These are phyloP conservation scores for Chionoecetes opilio DNA, from an alignment of 1,140 invertebrate genomes.

Conservation along the genomic window DNA sequence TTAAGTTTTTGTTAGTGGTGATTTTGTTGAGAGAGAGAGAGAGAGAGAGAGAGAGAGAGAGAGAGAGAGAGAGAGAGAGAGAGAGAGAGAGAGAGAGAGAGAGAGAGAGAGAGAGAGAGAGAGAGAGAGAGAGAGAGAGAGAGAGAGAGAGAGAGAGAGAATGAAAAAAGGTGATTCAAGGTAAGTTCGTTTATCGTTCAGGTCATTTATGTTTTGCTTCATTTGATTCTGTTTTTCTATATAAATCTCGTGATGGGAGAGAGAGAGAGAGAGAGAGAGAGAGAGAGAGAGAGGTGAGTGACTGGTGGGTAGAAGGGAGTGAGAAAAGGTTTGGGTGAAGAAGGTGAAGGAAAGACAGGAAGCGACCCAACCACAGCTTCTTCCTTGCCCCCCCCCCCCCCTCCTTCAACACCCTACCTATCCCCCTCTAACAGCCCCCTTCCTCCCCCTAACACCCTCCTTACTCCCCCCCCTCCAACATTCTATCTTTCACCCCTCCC, in stretches of 20 bases:
- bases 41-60: too few relatives aligned
- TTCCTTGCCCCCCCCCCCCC: not conserved
- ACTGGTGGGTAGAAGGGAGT: not conserved
- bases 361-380: not conserved
- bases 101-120: not conserved
- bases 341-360: not conserved
- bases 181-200: too few relatives aligned
- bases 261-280: not conserved
- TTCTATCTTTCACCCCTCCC: too few relatives aligned
- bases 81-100: conserved; percentile 51
- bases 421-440: too few relatives aligned
- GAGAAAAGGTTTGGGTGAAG: not conserved
- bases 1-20: too few relatives aligned
- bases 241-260: too few relatives aligned
- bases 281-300: not conserved
- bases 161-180: not conserved
- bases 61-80: not conserved
- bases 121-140: not conserved
- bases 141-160: too few relatives aligned
- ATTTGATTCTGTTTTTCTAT: too few relatives aligned
- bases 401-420: not conserved
- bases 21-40: too few relatives aligned
- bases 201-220: too few relatives aligned
- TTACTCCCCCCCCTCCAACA: too few relatives aligned
- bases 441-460: too few relatives aligned